phyloP scores from a whole-genome alignment of 2,888 invertebrate genomes.

The Nemapogon koenigi region DNA sequence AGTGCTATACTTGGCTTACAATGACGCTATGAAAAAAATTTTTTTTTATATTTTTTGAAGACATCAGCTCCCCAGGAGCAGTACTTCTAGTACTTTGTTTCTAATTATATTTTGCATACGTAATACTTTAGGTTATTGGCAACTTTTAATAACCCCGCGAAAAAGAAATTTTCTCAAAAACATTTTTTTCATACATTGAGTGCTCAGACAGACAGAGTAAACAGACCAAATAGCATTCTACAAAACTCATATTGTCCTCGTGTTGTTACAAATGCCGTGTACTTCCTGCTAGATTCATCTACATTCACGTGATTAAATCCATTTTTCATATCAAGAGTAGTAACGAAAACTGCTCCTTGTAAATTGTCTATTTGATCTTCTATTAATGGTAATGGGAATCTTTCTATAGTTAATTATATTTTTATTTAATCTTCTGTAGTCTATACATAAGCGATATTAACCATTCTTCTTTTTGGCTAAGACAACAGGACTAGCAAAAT shows the following conservation, averaged over 20 bases:
- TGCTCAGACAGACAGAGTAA: too few species aligned
- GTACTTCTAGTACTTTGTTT: too few species aligned
- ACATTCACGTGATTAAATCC: conserved; percentile 11
- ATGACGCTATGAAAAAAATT: too few species aligned
- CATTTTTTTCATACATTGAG: too few species aligned
- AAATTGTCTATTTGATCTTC: too few species aligned
- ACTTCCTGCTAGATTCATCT: conserved; percentile 4
- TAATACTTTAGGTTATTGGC: too few species aligned
- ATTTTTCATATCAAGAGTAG: conserved; percentile 11
- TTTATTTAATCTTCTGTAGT: conserved; percentile 19
- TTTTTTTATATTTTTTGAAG: too few species aligned
- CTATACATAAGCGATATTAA: conserved; percentile 19
- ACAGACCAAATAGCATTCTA: conserved; percentile 14
- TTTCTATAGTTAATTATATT: conserved; percentile 10
- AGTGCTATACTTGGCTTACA: too few species aligned
- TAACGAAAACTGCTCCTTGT: conserved; percentile 6
- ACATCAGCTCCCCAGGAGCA: too few species aligned
- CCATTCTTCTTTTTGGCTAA: conserved; percentile 20
- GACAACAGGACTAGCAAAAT: conserved; percentile 19
- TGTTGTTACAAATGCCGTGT: conserved; percentile 13
- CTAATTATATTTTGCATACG: too few species aligned
- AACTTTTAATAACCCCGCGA: too few species aligned
- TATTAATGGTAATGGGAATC: conserved; percentile 7
- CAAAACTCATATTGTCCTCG: conserved; percentile 11
- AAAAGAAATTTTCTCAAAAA: too few species aligned